Percentiles rank a stretch among this genome's conserved stretches.
phyloP scores from a whole-genome alignment of 2,888 invertebrate species.

The Ornithoptera priamus region DNA sequence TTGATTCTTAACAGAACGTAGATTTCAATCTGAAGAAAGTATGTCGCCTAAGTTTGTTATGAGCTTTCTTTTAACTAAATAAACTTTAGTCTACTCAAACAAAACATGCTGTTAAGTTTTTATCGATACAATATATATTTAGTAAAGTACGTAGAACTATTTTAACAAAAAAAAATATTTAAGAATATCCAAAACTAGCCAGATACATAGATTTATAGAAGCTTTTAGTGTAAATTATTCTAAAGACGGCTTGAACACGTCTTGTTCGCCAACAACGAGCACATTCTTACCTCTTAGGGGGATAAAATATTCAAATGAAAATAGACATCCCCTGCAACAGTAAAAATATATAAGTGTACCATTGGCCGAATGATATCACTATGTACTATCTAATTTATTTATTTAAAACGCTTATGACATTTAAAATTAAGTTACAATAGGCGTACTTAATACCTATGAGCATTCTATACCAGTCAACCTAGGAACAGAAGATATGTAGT shows the following conservation, averaged over 20 bases:
- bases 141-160: not conserved
- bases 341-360: not conserved
- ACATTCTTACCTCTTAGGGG: conserved; percentile 8
- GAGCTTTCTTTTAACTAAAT: too few relatives aligned
- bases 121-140: not conserved
- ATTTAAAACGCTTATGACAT: too few relatives aligned
- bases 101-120: not conserved
- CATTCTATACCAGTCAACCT: too few relatives aligned
- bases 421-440: too few relatives aligned
- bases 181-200: not conserved
- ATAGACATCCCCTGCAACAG: conserved; percentile 12
- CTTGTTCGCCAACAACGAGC: conserved; percentile 3
- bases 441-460: too few relatives aligned
- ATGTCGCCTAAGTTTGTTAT: too few relatives aligned
- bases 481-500: too few relatives aligned
- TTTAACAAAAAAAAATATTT: not conserved
- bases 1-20: too few relatives aligned
- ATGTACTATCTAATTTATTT: not conserved
- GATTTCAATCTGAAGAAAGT: too few relatives aligned
- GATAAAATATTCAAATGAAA: conserved; percentile 27
- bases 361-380: not conserved
- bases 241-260: conserved; percentile 8
- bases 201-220: conserved; percentile 7
- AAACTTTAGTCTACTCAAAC: not conserved
- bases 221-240: conserved; percentile 27